Base-by-base conservation (phyloP, 1,140 invertebrate genomes). In the Calephelis nemesis region DNA sequence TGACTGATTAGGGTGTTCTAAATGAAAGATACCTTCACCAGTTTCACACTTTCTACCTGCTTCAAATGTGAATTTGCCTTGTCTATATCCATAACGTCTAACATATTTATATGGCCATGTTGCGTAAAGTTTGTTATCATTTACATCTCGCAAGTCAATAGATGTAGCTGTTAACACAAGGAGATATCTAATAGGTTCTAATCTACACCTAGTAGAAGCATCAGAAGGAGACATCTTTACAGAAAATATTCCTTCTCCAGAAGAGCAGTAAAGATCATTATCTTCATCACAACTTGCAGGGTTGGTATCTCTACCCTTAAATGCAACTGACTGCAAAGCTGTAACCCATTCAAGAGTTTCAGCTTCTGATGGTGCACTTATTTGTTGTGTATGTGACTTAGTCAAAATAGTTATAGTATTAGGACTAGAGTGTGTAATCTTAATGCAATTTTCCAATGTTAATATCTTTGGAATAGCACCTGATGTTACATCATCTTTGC, bases 41-140 rank as follows among this genome's bases (percentile, higher is more conserved):
- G 96, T 96, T 70, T 95, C 94, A 90, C 97, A 97, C 86, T 97
- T 97, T 71, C 97, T 92, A 5, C 97, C 97, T n/a, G 97, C 97
- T 93, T 98, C 97, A 89, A 98, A 97, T 15, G 96, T 96, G 81
- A 98, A 98, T 81, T 95, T 96, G 48, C 96, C 96, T 75, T 95
- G 94, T 69, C 95, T 94, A 74, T 96, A 96, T 30, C 97, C 97
- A 88, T 98, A 98, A 67, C 96, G 92, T 65, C 97, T 93, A 70
- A 98, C 97, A 79, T 95, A 97, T 73, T 95, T 94, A 85, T 97
- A 98, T 49, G 97, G 97, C 97, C 97, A 98, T n/a, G 94, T 96
- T 71, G 94, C 96, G 66, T 96, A 88, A 7, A 95, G 82, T 69
- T 93, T 93, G 69, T 93, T 93, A 73, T 94, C 93, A 75, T 94